Percentiles rank a stretch among this genome's conserved stretches.
Evolutionary conservation across 2,113 vertebrate genomes (phyloP).

Genomic region (Anguilla japonica): DNA sequence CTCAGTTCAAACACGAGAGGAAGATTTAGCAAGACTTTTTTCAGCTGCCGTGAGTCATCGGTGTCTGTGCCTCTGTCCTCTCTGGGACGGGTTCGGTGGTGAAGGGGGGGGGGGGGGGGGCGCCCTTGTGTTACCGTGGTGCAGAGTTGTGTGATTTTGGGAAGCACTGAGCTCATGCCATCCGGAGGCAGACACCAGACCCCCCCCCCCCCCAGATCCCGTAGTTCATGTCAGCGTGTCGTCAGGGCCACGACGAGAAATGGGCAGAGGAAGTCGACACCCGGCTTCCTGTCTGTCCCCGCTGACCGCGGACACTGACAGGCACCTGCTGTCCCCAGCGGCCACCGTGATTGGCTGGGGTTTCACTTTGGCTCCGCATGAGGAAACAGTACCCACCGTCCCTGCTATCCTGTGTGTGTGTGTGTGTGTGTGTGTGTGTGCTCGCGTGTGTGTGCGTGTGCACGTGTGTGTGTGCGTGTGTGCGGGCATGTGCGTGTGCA

Average conservation of each 20-base stretch:
- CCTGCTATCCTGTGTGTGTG: slow-evolving; percentile 11
- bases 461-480: too few species aligned
- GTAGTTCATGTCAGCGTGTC: slow-evolving; percentile 48
- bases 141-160: neutral
- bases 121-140: neutral
- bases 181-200: neutral
- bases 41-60: neutral
- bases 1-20: neutral
- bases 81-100: neutral
- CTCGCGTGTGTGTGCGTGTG: too few species aligned
- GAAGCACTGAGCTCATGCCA: neutral
- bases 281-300: slow-evolving; percentile 31
- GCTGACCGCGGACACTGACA: slow-evolving; percentile 9
- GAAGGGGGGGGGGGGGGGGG: too few species aligned
- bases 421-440: neutral
- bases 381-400: slow-evolving; percentile 39
- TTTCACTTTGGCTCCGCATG: slow-evolving; percentile 52
- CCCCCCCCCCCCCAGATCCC: slow-evolving; percentile 36
- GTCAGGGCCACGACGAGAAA: slow-evolving; percentile 27
- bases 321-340: slow-evolving; percentile 19
- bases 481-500: too few species aligned
- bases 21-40: neutral
- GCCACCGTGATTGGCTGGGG: slow-evolving; percentile 30
- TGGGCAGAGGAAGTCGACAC: slow-evolving; percentile 46
- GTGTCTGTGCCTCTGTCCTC: neutral